Percentiles rank a stretch among this genome's conserved stretches.
These are phyloP conservation scores for Clitarchus hookeri DNA, from an alignment of 2,888 invertebrate genomes.

Conservation along the genomic window DNA sequence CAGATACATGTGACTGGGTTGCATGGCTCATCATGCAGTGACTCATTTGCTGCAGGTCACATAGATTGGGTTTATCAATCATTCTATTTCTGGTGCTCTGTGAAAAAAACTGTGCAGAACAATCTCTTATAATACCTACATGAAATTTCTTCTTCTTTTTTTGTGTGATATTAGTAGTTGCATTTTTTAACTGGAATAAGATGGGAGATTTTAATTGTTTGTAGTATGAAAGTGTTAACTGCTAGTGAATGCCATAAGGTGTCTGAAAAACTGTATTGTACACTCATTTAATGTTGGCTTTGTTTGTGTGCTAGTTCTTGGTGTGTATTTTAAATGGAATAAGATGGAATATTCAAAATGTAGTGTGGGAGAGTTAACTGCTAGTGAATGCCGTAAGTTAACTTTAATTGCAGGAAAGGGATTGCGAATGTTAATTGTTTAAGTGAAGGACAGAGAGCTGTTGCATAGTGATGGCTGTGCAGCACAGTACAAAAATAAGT, in stretches of 20 bases:
- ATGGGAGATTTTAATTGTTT: not conserved
- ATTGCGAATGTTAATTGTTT: not conserved
- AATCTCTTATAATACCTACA: no score
- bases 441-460: not conserved
- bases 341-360: not conserved
- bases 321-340: not conserved
- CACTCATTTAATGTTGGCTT: not conserved
- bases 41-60: not conserved
- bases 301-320: not conserved
- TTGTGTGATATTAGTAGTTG: not conserved
- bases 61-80: not conserved
- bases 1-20: not conserved
- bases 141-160: not conserved
- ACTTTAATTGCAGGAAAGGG: not conserved
- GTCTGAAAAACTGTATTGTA: not conserved
- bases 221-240: constrained; percentile 6
- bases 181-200: not conserved
- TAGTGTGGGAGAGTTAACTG: constrained; percentile 16
- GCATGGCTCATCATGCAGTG: not conserved
- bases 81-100: not conserved
- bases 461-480: not conserved
- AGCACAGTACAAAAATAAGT: constrained; percentile 20
- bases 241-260: not conserved
- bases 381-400: not conserved
- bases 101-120: no score